Percentiles rank a stretch among this genome's conserved stretches.
Evolutionary conservation across 2,113 vertebrate genomes (phyloP).

Genomic region (Cairina moschata): DNA sequence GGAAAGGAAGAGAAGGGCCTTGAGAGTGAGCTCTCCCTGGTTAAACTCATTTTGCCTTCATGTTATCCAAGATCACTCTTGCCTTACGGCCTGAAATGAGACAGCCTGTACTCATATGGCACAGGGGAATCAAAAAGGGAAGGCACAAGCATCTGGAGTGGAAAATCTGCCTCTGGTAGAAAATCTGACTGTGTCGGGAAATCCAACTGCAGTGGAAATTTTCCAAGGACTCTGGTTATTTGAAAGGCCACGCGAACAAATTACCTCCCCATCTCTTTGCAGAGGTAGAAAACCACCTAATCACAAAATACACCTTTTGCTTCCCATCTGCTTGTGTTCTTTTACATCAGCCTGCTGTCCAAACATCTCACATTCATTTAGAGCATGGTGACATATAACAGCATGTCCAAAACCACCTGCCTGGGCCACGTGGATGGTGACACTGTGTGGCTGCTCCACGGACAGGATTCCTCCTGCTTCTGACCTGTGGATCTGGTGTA

Average conservation of each 20-base stretch:
- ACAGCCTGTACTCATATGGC: not conserved
- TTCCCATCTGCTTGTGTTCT: not conserved
- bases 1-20: not conserved
- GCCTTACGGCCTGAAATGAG: not conserved
- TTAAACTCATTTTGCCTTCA: not conserved
- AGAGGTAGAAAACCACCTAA: not conserved
- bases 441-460: fast-evolving
- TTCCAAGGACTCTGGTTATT: not conserved
- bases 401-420: not conserved
- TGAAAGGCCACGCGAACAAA: not conserved
- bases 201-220: not conserved
- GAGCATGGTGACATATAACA: not conserved
- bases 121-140: not conserved
- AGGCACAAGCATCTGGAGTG: not conserved
- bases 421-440: not conserved
- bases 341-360: not conserved
- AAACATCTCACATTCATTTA: not conserved
- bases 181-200: not conserved
- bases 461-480: not conserved
- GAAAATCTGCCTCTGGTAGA: not conserved
- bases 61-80: not conserved
- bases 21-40: not conserved
- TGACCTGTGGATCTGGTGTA: not conserved
- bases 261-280: not conserved
- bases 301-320: not conserved